phyloP scores from a whole-genome alignment of 2,113 vertebrate genomes.

The Aplodontia rufa region DNA sequence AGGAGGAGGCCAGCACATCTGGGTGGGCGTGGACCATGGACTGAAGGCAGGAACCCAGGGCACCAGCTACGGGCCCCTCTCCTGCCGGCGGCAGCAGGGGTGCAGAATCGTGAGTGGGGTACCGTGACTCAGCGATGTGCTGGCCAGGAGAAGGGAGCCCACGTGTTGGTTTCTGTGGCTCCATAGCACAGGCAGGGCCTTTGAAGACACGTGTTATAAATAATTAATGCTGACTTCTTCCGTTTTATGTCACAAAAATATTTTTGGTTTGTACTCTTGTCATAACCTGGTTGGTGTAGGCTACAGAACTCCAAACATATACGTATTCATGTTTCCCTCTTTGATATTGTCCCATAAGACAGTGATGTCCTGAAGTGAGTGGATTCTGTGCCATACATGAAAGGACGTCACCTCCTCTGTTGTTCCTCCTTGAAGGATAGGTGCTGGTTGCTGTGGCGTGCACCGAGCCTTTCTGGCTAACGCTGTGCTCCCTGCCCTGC shows the following conservation, averaged over 20 bases:
- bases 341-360: background rate
- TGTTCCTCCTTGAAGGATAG: no score
- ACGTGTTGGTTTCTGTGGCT: fast-evolving
- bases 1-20: background rate
- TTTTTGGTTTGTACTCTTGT: background rate
- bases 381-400: background rate
- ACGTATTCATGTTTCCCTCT: background rate
- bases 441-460: fast-evolving
- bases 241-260: background rate
- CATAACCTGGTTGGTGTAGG: background rate
- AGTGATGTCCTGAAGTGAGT: background rate
- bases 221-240: background rate
- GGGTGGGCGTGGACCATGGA: background rate
- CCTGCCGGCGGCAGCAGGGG: fast-evolving
- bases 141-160: background rate
- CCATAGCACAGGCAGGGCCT: fast-evolving
- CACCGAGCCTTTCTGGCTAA: fast-evolving
- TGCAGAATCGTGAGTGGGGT: fast-evolving
- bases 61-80: background rate
- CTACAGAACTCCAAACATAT: background rate
- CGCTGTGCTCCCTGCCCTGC: background rate
- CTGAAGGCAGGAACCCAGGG: fast-evolving
- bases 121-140: fast-evolving
- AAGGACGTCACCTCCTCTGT: background rate
- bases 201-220: background rate